Evolutionary conservation across 2,888 invertebrate species (phyloP), one percentile per base, ranked within the genome.

Genomic region (Perithous albicinctus): DNA sequence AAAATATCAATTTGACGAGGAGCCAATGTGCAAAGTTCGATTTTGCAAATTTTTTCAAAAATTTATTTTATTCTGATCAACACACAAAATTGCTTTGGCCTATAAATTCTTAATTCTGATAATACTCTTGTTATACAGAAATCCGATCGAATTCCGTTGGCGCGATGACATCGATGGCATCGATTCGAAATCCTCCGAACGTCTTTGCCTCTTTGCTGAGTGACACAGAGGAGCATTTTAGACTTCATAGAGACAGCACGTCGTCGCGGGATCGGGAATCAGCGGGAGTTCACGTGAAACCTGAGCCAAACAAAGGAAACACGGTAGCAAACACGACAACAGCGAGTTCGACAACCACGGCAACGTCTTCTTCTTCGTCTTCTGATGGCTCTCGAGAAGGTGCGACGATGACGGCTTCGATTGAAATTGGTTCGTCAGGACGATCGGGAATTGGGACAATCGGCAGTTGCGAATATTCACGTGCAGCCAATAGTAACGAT

Each of bases 61-160:
- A n/a, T n/a, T n/a, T n/a, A n/a, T n/a, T n/a, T n/a, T n/a, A n/a
- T n/a, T n/a, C n/a, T n/a, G n/a, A n/a, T n/a, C n/a, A n/a, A n/a
- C n/a, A n/a, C n/a, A n/a, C n/a, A n/a, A n/a, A n/a, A n/a, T n/a
- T n/a, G n/a, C n/a, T n/a, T n/a, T n/a, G n/a, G n/a, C n/a, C n/a
- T n/a, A n/a, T n/a, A n/a, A n/a, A n/a, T n/a, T n/a, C n/a, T n/a
- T n/a, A n/a, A n/a, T n/a, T n/a, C n/a, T n/a, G n/a, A n/a, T n/a
- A n/a, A n/a, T n/a, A n/a, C n/a, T n/a, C n/a, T n/a, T 29, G 2
- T 20, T n/a, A 32, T 38, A 29, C 93, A 94, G 96, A 95, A 86
- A 94, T 95, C 0, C 94, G 96, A 85, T 96, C 96, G 1, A 96
- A 96, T 89, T 96, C 96, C 0, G 95, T 95, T 87, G 93, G 95